Evolutionary conservation across 2,888 invertebrate genomes (phyloP).

Genomic region (Habroteleia sp.): DNA sequence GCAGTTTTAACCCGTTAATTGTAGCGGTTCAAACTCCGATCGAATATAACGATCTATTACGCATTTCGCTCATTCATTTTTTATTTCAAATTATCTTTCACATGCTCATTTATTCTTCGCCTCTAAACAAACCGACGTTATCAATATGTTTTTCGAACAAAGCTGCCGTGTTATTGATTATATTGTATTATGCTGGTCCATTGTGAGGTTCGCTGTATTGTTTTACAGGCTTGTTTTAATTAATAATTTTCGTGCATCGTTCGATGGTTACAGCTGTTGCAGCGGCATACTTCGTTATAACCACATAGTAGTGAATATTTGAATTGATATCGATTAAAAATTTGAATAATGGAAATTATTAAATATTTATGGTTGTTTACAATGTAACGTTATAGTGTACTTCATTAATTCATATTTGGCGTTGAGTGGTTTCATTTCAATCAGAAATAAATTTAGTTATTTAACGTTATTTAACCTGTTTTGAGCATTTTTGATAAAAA

Average conservation of each 20-base stretch:
- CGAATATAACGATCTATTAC: slow-evolving; percentile 24
- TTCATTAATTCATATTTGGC: no score
- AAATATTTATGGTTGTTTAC: no score
- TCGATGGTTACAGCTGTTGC: slow-evolving; percentile 11
- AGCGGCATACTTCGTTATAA: background rate
- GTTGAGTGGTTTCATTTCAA: no score
- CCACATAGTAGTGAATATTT: no score
- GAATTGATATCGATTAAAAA: no score
- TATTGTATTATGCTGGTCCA: slow-evolving; percentile 3
- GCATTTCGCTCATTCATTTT: slow-evolving; percentile 16
- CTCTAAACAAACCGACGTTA: slow-evolving; percentile 30
- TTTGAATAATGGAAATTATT: no score
- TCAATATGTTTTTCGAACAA: slow-evolving; percentile 40
- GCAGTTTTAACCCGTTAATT: slow-evolving; percentile 55
- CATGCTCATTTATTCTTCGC: slow-evolving; percentile 17
- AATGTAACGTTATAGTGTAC: no score
- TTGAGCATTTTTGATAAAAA: no score
- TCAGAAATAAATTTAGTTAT: no score
- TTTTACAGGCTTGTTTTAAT: slow-evolving; percentile 26
- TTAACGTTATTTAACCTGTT: no score
- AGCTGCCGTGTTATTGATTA: slow-evolving; percentile 24
- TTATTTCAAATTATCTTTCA: slow-evolving; percentile 22
- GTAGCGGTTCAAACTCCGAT: slow-evolving; percentile 10
- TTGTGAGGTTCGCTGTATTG: slow-evolving; percentile 14
- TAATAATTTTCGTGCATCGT: slow-evolving; percentile 30